Evolutionary conservation across 2,113 vertebrate genomes (phyloP).

Genomic region (Paramormyrops kingsleyae): DNA sequence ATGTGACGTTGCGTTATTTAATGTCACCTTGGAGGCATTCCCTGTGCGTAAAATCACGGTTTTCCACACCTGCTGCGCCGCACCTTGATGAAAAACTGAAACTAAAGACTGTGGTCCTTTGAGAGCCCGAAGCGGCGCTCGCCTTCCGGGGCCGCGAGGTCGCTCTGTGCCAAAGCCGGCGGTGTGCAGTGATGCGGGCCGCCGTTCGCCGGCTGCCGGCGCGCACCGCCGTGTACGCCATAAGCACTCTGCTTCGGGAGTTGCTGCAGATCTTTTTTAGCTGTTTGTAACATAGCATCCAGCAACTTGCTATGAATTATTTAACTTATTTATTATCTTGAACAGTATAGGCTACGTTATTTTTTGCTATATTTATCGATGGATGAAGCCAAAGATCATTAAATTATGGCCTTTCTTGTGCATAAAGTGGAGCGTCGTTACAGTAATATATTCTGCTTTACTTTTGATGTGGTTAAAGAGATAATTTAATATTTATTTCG

Average conservation of each 20-base stretch:
- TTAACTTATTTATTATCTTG: conserved; percentile 99
- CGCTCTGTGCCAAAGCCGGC: not conserved
- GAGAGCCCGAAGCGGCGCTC: not conserved
- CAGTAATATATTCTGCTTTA: conserved; percentile 99
- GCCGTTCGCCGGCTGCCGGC: not conserved
- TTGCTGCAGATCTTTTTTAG: conserved; percentile 81
- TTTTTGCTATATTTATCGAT: conserved; percentile 98
- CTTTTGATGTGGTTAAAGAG: conserved; percentile 87
- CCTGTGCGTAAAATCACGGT: not conserved
- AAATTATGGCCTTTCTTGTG: conserved; percentile 99
- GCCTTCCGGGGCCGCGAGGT: not conserved
- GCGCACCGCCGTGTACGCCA: not conserved
- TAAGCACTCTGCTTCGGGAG: not conserved
- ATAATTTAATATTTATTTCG: conserved; percentile 99
- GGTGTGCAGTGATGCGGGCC: not conserved
- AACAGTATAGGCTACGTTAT: conserved; percentile 94
- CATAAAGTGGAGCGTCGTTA: conserved; percentile 99
- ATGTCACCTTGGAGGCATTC: not conserved
- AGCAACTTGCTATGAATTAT: conserved; percentile 97
- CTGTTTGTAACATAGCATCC: conserved; percentile 79
- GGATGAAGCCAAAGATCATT: conserved; percentile 99
- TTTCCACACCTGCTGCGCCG: not conserved
- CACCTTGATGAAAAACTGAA: not conserved
- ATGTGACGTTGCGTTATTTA: not conserved
- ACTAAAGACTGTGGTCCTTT: not conserved